phyloP scores from a whole-genome alignment of 2,888 invertebrate species.

The Uropetala carovei region DNA sequence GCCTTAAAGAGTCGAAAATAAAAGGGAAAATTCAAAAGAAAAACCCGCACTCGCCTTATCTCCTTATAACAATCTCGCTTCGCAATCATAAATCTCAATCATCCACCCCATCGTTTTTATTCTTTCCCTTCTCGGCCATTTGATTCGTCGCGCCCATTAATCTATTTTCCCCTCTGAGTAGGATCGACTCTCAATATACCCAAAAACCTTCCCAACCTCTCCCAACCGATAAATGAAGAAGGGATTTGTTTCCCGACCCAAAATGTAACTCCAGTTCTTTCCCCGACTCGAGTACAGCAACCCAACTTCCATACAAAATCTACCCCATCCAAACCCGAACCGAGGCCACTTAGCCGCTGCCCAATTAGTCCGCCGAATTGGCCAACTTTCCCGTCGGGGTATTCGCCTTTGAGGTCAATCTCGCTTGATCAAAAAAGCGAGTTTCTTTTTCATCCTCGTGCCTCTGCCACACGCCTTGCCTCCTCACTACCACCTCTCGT shows the following conservation, averaged over 20 bases:
- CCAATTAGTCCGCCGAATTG: not conserved
- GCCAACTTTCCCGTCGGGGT: not conserved
- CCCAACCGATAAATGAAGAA: not conserved
- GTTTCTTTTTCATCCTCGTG: conserved; percentile 14
- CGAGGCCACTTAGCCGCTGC: not conserved
- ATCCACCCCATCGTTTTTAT: not conserved
- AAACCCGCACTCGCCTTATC: not conserved
- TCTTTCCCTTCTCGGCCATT: not conserved
- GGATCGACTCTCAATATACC: not conserved
- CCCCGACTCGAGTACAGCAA: not conserved
- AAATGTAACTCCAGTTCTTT: not conserved
- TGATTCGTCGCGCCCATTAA: not conserved
- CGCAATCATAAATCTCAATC: not conserved
- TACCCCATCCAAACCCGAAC: not conserved
- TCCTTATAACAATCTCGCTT: conserved; percentile 1
- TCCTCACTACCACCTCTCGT: not conserved
- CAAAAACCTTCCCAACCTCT: too few species aligned
- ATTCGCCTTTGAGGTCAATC: not conserved
- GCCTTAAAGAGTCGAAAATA: not conserved
- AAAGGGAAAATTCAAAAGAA: not conserved
- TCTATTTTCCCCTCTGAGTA: not conserved
- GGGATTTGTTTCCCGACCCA: not conserved
- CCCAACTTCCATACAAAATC: not conserved
- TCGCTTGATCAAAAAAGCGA: not conserved
- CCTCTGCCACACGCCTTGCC: not conserved